Conservation (phyloP, 2,113 vertebrate species). For the Pyxicephalus adspersus region DNA sequence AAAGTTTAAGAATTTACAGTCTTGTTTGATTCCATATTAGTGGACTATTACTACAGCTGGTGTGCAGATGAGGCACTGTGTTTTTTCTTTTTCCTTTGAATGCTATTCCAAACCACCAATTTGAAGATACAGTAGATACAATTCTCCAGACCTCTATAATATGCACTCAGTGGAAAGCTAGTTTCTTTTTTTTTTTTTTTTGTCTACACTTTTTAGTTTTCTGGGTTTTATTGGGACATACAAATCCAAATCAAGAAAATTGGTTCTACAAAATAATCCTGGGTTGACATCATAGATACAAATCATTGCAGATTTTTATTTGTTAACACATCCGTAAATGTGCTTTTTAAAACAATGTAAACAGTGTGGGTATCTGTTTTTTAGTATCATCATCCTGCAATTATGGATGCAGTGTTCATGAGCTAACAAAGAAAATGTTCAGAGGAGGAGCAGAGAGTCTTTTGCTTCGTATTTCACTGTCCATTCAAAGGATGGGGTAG, state of each 20-base stretch:
- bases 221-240: not conserved
- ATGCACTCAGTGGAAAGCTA: conserved; percentile 18
- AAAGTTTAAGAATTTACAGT: conserved; percentile 36
- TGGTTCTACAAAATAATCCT: not conserved
- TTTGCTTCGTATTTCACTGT: no score
- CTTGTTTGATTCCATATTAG: conserved; percentile 38
- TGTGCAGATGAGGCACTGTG: conserved; percentile 10
- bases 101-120: conserved; percentile 33
- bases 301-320: no score
- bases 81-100: conserved; percentile 28
- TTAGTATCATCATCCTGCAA: no score
- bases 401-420: no score
- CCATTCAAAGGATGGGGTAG: no score
- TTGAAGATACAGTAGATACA: conserved; percentile 36
- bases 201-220: not conserved
- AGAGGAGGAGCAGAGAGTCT: no score
- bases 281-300: no score
- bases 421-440: no score
- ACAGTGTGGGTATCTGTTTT: no score
- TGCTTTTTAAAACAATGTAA: no score
- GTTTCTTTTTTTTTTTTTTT: not conserved
- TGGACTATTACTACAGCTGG: conserved; percentile 42
- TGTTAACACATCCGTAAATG: not conserved
- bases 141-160: conserved; percentile 16
- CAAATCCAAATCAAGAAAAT: not conserved